Conservation (phyloP, 2,113 vertebrate species). For the Aramus guarauna region DNA sequence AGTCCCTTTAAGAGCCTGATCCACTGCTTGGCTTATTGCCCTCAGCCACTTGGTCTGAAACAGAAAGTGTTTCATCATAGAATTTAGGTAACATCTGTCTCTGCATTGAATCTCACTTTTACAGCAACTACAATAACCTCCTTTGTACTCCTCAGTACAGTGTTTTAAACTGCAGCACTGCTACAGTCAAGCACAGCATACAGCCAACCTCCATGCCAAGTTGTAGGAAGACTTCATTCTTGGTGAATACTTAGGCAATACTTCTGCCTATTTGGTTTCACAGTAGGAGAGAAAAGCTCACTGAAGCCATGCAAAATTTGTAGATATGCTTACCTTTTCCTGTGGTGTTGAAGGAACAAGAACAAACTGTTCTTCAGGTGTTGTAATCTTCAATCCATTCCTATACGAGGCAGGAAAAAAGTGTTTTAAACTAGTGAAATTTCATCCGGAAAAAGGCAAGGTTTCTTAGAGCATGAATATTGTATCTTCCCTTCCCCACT, state of each 20-base stretch:
- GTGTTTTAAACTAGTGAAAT: background rate
- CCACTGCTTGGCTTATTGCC: constrained; percentile 93
- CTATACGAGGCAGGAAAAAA: constrained; percentile 40
- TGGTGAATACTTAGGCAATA: background rate
- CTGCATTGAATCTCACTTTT: background rate
- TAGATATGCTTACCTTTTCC: constrained; percentile 84
- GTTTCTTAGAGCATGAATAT: background rate
- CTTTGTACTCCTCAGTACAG: background rate
- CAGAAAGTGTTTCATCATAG: background rate
- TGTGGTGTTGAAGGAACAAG: constrained; percentile 87
- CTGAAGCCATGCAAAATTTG: background rate
- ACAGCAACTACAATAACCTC: background rate
- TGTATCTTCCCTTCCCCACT: background rate
- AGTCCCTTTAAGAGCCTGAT: constrained; percentile 82
- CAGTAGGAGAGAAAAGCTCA: background rate
- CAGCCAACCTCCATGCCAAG: background rate
- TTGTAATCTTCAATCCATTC: constrained; percentile 91
- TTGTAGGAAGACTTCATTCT: background rate
- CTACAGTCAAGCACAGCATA: background rate
- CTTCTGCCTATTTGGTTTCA: background rate
- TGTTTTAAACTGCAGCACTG: background rate
- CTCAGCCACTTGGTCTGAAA: constrained; percentile 92
- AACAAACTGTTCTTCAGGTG: constrained; percentile 92
- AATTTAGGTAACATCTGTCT: background rate
- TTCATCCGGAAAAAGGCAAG: background rate